Evolutionary conservation across 2,113 vertebrate species (phyloP).

Genomic region (Saccopteryx leptura): DNA sequence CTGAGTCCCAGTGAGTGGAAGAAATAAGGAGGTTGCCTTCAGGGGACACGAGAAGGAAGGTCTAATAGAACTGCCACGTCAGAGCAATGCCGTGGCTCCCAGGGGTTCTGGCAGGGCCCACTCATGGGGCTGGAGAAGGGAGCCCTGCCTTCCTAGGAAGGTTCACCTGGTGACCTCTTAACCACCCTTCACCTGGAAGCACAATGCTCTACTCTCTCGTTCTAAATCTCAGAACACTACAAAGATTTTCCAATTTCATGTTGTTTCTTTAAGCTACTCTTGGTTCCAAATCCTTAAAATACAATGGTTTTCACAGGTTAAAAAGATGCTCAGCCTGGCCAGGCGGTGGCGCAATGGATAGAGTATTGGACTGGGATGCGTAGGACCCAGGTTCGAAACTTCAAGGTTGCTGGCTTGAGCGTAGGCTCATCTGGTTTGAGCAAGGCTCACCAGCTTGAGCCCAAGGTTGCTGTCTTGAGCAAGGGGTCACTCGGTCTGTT

Average conservation of each 20-base stretch:
- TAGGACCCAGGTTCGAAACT: no score
- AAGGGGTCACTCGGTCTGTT: no score
- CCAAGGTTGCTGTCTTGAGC: no score
- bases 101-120: accelerated
- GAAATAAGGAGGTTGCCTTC: background rate
- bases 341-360: no score
- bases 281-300: background rate
- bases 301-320: background rate
- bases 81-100: background rate
- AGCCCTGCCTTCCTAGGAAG: accelerated
- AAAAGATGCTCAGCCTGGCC: background rate
- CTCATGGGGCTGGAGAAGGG: background rate
- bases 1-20: accelerated
- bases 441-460: no score
- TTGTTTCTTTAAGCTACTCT: background rate
- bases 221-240: background rate
- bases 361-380: no score
- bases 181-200: background rate
- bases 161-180: accelerated
- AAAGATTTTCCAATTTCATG: background rate
- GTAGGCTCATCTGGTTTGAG: no score
- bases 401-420: no score
- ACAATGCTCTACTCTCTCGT: accelerated
- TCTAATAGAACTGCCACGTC: background rate
- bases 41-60: background rate